These are phyloP conservation scores for Nannospalax galili DNA, from an alignment of 2,113 vertebrate species.

Conservation along the genomic window DNA sequence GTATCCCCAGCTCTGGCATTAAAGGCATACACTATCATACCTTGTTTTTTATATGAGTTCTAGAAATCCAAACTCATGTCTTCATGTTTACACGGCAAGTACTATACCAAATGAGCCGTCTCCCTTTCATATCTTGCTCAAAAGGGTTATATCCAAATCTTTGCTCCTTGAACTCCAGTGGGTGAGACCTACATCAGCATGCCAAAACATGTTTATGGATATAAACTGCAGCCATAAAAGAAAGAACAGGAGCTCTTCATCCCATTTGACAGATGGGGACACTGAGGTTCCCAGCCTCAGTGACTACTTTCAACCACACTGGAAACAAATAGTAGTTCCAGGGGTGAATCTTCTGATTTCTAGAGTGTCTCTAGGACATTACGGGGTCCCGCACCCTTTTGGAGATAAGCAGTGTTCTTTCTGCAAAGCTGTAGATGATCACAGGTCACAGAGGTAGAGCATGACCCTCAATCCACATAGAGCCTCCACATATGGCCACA, in stretches of 20 bases:
- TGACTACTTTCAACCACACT: neutral
- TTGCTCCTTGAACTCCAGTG: neutral
- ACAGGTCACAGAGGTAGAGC: neutral
- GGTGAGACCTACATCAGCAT: neutral
- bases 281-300: neutral
- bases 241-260: neutral
- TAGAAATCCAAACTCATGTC: too few species aligned
- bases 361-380: neutral
- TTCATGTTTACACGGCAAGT: too few species aligned
- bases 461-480: too few species aligned
- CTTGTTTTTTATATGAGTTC: too few species aligned
- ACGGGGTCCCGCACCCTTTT: neutral
- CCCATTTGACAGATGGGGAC: neutral
- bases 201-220: neutral
- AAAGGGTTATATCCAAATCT: neutral
- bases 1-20: neutral
- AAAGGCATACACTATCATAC: too few species aligned
- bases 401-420: neutral
- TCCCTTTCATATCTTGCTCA: neutral
- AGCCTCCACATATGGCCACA: too few species aligned
- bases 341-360: neutral
- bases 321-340: neutral
- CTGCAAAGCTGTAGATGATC: neutral
- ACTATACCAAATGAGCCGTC: neutral
- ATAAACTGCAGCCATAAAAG: neutral